Evolutionary conservation across 1,140 invertebrate species (phyloP), one percentile per base, ranked within the genome.

Genomic region (Drosophila bifasciata): DNA sequence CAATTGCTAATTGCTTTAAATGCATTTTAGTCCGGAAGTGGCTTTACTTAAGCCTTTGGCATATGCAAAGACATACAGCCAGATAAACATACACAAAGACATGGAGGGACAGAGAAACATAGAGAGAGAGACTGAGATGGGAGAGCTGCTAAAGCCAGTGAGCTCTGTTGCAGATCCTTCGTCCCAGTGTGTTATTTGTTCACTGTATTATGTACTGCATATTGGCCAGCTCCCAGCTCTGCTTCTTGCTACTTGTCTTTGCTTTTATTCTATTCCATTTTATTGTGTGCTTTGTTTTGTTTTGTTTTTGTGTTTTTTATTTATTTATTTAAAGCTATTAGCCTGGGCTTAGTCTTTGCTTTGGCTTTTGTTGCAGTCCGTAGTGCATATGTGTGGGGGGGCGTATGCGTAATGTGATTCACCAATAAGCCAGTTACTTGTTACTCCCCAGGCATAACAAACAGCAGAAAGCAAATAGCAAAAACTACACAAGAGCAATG

Each of bases 1-100:
- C 72, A 69, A 85, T 73, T 76, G 79, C 80, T 86, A 85, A 85
- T 85, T 86, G 77, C 73, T 74, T 80, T 74, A 86, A 85, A 85
- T 85, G 80, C 62, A 76, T 86, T 85, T 84, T 63, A 68, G 80
- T n/a, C 66, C 76, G 62, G 76, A 85, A 85, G 80, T 85, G 81
- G 80, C 60, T 85, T 85, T 64, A 48, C 63, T 68, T 67, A 69
- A 80, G 72, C 80, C 62, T 13, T 41, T 72, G 67, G 66, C 81
- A 85, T 60, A 48, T 64, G 67, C 45, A 84, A 46, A 57, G 25
- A 60, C 49, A 70, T 15, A 51, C 19, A 69, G 2, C 8, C 4
- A 28, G 7, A 44, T 17, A 55, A n/a, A 44, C 3, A 49, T 28
- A 32, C 51, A 57, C 1, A 40, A 50, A 28, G 16, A 57, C 9